Conservation (phyloP, 2,888 invertebrate species). For the Plebejus melissa region DNA sequence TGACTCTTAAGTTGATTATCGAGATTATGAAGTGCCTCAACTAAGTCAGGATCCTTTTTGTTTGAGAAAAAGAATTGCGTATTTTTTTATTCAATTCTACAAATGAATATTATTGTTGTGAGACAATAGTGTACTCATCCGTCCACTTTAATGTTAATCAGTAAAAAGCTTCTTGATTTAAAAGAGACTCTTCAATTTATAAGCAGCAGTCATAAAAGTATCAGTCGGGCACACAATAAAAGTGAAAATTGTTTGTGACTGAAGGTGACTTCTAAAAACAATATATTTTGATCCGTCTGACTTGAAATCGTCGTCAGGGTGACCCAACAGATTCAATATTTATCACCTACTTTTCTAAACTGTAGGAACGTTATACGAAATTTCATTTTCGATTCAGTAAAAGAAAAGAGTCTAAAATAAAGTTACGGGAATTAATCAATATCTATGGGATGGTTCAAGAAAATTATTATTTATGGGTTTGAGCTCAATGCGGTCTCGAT, state of each 20-base stretch:
- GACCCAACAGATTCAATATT: background rate
- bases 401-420: background rate
- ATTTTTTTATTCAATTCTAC: background rate
- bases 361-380: background rate
- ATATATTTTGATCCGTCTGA: background rate
- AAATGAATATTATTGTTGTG: background rate
- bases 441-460: background rate
- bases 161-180: conserved; percentile 1
- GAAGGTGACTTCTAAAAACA: background rate
- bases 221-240: background rate
- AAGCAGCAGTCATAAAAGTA: background rate
- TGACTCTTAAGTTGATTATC: background rate
- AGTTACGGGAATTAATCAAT: background rate
- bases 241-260: background rate
- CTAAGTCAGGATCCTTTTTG: background rate
- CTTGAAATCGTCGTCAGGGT: background rate
- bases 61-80: background rate
- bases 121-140: background rate
- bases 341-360: background rate
- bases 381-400: background rate
- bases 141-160: background rate
- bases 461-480: background rate
- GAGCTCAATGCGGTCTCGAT: background rate
- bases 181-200: conserved; percentile 3
- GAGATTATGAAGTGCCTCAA: background rate